Base-by-base conservation (phyloP, 2,888 invertebrate genomes). In the Psylliodes chrysocephalus region DNA sequence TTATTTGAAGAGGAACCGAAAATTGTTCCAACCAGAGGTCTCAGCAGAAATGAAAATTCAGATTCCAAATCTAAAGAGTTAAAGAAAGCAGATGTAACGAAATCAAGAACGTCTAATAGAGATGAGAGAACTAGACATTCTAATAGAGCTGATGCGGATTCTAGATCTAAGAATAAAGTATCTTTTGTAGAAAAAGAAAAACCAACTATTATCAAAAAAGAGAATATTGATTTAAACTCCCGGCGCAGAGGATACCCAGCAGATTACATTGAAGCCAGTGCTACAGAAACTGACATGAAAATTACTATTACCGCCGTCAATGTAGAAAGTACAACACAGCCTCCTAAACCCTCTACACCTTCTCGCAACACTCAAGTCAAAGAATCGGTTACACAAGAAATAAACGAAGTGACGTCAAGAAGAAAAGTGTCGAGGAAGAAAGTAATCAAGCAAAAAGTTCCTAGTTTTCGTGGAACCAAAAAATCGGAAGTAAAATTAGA, bases 1-100 rank as follows among this genome's bases (percentile, higher is more conserved):
- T 72, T 82, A 49, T 81, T 82, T 62, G 82, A 80, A 73, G 72
- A 71, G 15, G 82, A 82, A 65, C 67, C 75, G 1, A 81, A 78
- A 73, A 74, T 78, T 3, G 75, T 80, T 22, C 12, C 30, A 7
- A 55, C 46, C 7, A 18, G 44, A 53, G 33, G 22, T 8, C 25
- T 28, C n/a, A 54, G 28, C 1, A 47, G 12, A 30, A 46, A 28
- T 12, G 35, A 35, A 4, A 35, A 35, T 12, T 35, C 14, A 14
- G 35, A 35, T 35, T 4, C 35, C 12, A 35, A 6, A 35, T 14
- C 5, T 2, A 12, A 1, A 12, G 14, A 6, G 2, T 1, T 3
- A 12, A 10, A 35, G 5, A 33, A 33, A 7, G 14, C 35, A 35
- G 14, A 35, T 35, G 6, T n/a, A 12, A 0, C 6, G 12, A 38